Conservation (phyloP, 2,888 invertebrate genomes). For the Agonopterix subpropinquella region DNA sequence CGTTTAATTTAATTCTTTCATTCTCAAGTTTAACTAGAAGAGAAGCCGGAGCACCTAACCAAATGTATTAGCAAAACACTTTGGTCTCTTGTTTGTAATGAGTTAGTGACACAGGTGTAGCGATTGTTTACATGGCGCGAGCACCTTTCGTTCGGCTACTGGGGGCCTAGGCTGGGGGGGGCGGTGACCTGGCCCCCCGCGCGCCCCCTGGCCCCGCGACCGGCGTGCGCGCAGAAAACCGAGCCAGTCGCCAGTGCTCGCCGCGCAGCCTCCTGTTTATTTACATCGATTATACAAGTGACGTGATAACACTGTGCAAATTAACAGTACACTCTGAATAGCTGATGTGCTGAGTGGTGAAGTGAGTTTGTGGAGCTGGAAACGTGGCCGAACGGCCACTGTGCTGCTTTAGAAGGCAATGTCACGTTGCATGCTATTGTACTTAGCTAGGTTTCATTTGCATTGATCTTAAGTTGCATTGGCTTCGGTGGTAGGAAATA, state of each 20-base stretch:
- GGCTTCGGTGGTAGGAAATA: too few species aligned
- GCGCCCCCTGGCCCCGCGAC: slow-evolving; percentile 27
- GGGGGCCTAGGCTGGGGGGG: slow-evolving; percentile 33
- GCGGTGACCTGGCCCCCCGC: slow-evolving; percentile 27
- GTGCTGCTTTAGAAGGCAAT: slow-evolving; percentile 22
- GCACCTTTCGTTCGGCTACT: slow-evolving; percentile 36
- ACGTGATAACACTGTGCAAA: slow-evolving; percentile 19
- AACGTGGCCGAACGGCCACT: not conserved
- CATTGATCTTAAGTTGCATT: slow-evolving; percentile 47
- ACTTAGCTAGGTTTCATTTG: slow-evolving; percentile 29
- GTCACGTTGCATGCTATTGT: slow-evolving; percentile 30
- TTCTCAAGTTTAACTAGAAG: too few species aligned
- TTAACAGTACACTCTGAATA: slow-evolving; percentile 4
- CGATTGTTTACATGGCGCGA: slow-evolving; percentile 50
- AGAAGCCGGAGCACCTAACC: too few species aligned
- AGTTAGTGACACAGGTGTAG: slow-evolving; percentile 45
- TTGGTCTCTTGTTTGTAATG: not conserved
- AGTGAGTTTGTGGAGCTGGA: slow-evolving; percentile 8
- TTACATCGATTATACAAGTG: slow-evolving; percentile 47
- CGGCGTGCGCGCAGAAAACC: slow-evolving; percentile 64
- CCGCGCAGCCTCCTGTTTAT: slow-evolving; percentile 73
- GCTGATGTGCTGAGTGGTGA: slow-evolving; percentile 5
- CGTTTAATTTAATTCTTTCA: too few species aligned
- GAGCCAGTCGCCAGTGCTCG: slow-evolving; percentile 55
- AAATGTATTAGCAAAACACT: not conserved